Base-by-base conservation (phyloP, 2,888 invertebrate species). In the Rhagonycha fulva region DNA sequence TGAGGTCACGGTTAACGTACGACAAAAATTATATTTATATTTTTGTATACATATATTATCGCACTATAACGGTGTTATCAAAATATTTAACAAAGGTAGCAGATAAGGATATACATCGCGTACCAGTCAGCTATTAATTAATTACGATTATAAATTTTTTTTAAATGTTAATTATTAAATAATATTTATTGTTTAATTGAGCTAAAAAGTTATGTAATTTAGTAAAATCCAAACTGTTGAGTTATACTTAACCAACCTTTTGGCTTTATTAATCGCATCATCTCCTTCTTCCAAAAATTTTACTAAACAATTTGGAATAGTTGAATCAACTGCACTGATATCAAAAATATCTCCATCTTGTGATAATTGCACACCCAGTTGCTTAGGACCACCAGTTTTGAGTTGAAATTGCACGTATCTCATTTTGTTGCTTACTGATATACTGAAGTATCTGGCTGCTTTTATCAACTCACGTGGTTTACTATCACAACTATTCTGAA, bases 351-450 rank as follows among this genome's bases (percentile, higher is more conserved):
- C 93, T 1, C 93, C 91, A 24, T 92, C 92, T 71, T 91, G 89
- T 5, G 84, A 77, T 10, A 88, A 80, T 81, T 88, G 88, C 0
- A 86, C 92, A 3, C 95, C 95, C n/a, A 94, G 89, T n/a, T 92
- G 91, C 72, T 91, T 89, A 1, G 90, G 90, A 0, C 89, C 89
- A 0, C 93, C 91, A 63, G 89, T 89, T 80, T 91, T 89, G 24
- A 88, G 89, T 68, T 89, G 87, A 85, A 93, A 95, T 84, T 95
- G 95, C 67, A 95, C 91, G 81, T 94, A 91, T 83, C 94, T 92
- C 93, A 93, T 92, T 47, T 89, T 90, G 68, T 72, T 80, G 19
- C 71, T 71, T 11, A 78, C 76, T 7, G 84, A 80, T 12, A 85
- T 79, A 80, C 86, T 85, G 72, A 88, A 87, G 73, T 82, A 82